A percentile compares a stretch with the other conserved stretches of the same genome.
Conservation (phyloP, 2,113 vertebrate genomes). For the Cinclus cinclus region DNA sequence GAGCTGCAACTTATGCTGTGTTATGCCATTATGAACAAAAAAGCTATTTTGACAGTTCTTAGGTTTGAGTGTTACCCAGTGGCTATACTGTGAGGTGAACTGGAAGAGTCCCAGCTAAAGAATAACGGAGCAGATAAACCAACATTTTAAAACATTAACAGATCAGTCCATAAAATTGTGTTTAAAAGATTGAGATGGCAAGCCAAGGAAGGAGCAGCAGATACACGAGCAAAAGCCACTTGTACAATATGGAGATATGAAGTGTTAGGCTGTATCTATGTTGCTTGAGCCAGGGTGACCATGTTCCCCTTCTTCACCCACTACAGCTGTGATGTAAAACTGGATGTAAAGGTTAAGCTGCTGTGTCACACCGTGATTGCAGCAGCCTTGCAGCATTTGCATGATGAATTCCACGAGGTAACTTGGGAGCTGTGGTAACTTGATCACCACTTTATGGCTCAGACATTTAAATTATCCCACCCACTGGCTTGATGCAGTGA, state of each 20-base stretch:
- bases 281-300: background rate
- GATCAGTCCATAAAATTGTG: background rate
- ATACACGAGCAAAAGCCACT: background rate
- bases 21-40: background rate
- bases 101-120: background rate
- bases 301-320: background rate
- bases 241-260: background rate
- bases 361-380: background rate
- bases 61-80: background rate
- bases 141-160: background rate
- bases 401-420: background rate
- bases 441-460: background rate
- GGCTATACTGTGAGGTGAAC: background rate
- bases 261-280: background rate
- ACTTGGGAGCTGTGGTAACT: background rate
- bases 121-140: background rate
- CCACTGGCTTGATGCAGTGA: background rate
- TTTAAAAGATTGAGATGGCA: background rate
- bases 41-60: background rate
- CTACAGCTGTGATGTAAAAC: background rate
- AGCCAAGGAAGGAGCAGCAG: background rate
- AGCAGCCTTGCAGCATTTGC: background rate
- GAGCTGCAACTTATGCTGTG: background rate
- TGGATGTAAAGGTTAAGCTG: background rate
- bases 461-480: conserved; percentile 23